Percentiles rank a stretch among this genome's conserved stretches.
Evolutionary conservation across 1,140 invertebrate genomes (phyloP).

Genomic region (Lethocerus indicus): DNA sequence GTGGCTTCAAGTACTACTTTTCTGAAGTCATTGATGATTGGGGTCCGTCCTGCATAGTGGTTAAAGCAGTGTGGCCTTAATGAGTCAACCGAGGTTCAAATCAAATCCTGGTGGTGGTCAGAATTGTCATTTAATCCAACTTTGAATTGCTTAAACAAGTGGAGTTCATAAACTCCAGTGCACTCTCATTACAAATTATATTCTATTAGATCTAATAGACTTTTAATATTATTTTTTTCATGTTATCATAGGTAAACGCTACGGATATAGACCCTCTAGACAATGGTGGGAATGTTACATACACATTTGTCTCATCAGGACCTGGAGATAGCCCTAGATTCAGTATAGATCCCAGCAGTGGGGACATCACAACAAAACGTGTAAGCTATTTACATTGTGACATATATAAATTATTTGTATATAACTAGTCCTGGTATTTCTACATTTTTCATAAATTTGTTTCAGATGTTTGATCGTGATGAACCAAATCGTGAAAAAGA

Average conservation of each 20-base stretch:
- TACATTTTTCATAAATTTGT: conserved; percentile 5
- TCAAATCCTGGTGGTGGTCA: no score
- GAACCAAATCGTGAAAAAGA: conserved; percentile 72
- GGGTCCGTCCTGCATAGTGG: no score
- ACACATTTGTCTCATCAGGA: conserved; percentile 58
- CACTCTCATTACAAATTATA: no score
- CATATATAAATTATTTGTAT: not conserved
- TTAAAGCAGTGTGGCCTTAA: no score
- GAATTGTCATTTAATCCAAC: no score
- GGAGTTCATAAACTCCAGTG: no score
- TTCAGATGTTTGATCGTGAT: conserved; percentile 61
- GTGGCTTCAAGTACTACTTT: no score
- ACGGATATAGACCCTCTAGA: conserved; percentile 44
- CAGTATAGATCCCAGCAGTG: conserved; percentile 52
- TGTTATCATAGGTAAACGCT: conserved; percentile 36
- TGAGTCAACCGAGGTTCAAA: no score
- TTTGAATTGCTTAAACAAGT: no score
- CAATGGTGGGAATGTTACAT: conserved; percentile 55
- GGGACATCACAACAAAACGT: conserved; percentile 54
- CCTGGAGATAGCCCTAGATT: conserved; percentile 59
- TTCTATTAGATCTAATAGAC: no score
- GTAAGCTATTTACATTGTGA: conserved; percentile 21
- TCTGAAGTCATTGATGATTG: no score
- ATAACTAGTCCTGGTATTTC: not conserved
- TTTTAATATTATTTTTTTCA: no score